phyloP scores from a whole-genome alignment of 2,797 vertebrate species.

The Serranus cabrilla region DNA sequence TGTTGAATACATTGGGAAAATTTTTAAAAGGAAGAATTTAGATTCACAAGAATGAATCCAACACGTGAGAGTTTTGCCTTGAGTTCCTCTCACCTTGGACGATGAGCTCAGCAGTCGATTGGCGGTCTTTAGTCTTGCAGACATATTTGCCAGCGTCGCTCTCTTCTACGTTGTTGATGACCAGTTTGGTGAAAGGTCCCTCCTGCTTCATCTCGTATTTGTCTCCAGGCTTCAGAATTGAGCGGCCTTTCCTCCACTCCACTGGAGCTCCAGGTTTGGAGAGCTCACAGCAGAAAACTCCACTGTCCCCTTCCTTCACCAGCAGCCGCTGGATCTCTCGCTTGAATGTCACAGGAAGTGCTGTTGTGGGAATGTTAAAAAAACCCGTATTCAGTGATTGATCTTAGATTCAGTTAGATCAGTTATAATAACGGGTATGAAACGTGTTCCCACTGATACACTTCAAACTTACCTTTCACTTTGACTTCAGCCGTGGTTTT shows the following conservation, averaged over 20 bases:
- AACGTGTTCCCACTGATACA: neutral
- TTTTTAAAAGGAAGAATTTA: constrained; percentile 11
- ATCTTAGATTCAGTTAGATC: too few species aligned
- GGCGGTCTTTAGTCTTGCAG: constrained; percentile 89
- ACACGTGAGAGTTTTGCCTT: neutral
- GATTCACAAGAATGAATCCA: neutral
- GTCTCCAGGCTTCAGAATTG: constrained; percentile 86
- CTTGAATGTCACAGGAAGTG: constrained; percentile 89
- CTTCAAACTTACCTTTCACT: constrained; percentile 81
- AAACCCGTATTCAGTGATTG: neutral
- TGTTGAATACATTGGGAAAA: constrained; percentile 63
- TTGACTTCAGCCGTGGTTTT: constrained; percentile 85
- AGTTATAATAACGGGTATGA: neutral
- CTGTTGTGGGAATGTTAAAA: constrained; percentile 69
- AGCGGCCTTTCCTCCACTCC: constrained; percentile 92
- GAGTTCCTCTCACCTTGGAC: constrained; percentile 86
- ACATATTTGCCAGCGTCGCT: constrained; percentile 92
- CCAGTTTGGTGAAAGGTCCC: constrained; percentile 82
- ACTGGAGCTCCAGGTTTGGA: constrained; percentile 84
- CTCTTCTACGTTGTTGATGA: constrained; percentile 86
- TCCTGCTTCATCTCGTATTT: constrained; percentile 91
- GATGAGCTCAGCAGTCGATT: constrained; percentile 87
- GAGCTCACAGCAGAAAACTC: constrained; percentile 88
- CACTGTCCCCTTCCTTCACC: constrained; percentile 86
- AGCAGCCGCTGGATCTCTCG: constrained; percentile 84